Evolutionary conservation across 92 coral and sea anemone genomes (phyloP), one percentile per base, ranked within the genome.

Genomic region (Umimayanthus chanpuru): DNA sequence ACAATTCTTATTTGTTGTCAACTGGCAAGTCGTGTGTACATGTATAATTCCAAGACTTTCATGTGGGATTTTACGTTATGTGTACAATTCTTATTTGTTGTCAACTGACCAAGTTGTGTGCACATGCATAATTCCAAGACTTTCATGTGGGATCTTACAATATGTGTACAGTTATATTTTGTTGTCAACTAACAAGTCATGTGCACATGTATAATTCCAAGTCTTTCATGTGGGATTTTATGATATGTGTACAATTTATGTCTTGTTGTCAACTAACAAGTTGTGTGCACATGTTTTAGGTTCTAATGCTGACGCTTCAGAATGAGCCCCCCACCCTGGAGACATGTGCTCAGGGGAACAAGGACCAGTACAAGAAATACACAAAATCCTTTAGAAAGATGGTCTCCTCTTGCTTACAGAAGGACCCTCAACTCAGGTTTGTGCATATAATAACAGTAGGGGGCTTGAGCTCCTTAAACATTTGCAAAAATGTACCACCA

Each of bases 321-420:
- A 97, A 97, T 88, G 99, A 97, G 28, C 99, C 99, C 21, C 98
- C 99, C 6, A 94, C 96, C 21, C 88, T 97, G 81, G 99, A 97
- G 77, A 93, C 96, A 20, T 89, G 93, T 28, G 79, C 93, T 68
- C 97, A 94, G 21, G 94, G 95, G 10, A 92, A 75, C 84, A 95
- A 90, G 78, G 97, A 92, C 61, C 94, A 88, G 43, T 97, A 94
- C 91, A 97, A 93, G 88, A 95, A 93, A 65, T 97, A 94, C 82
- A 80, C 96, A 40, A 95, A 95, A 73, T 87, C 92, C 38, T 94
- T 97, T 85, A 88, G 98, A 81, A 96, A 90, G 86, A 92, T 97
- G 98, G 94, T 97, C 47, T 86, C 93, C 20, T 78, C 89, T 53
- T 97, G 98, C 76, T 72, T 97, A 23, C 93, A 94, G 73, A 97